phyloP scores from a whole-genome alignment of 2,797 vertebrate species.

The Myotis vivesi region DNA sequence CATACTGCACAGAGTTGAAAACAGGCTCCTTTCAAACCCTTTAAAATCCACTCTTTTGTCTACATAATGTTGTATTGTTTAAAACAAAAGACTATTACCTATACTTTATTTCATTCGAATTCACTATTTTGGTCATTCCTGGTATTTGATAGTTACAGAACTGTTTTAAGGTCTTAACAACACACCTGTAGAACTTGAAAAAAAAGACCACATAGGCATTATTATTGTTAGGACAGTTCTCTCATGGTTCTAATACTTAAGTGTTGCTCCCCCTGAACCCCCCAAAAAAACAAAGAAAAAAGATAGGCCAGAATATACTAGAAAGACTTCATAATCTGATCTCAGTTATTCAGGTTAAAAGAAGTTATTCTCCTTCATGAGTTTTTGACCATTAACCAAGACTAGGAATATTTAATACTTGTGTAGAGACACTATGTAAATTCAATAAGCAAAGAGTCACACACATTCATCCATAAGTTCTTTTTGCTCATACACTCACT shows the following conservation, averaged over 20 bases:
- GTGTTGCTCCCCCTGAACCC: background rate
- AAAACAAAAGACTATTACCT: background rate
- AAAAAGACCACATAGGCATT: background rate
- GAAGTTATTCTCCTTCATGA: background rate
- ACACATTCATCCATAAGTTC: background rate
- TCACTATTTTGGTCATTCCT: background rate
- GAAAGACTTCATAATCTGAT: background rate
- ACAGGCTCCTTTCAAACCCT: background rate
- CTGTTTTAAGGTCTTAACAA: background rate
- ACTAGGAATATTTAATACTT: background rate
- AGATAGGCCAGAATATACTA: background rate
- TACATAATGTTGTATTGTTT: background rate
- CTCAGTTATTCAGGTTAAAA: background rate
- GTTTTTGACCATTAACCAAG: constrained; percentile 44
- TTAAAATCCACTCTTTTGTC: background rate
- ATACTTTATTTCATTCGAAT: constrained; percentile 10
- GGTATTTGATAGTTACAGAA: background rate
- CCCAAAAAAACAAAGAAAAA: background rate
- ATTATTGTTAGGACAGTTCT: background rate
- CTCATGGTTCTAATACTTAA: background rate
- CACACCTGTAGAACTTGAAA: background rate
- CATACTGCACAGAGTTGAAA: background rate
- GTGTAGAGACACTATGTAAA: background rate
- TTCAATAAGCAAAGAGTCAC: background rate
- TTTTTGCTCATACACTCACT: background rate